These are phyloP conservation scores for Bombus sylvicola DNA, from an alignment of 1,140 invertebrate species.

Conservation along the genomic window DNA sequence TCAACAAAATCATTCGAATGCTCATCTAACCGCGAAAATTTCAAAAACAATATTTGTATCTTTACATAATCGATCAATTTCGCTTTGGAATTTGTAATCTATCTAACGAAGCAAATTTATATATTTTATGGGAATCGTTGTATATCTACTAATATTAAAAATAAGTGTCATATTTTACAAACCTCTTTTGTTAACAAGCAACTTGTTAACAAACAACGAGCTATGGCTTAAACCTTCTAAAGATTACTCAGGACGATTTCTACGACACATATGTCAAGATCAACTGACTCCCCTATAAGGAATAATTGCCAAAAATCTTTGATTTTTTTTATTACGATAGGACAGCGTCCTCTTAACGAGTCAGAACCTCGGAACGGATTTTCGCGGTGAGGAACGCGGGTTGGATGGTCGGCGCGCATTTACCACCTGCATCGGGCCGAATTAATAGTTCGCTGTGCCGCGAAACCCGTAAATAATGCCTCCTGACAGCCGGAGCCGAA, in stretches of 20 bases:
- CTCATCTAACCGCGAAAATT: no score
- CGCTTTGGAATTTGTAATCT: no score
- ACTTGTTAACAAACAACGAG: not conserved
- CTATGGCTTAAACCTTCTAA: not conserved
- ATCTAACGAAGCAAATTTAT: no score
- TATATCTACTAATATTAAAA: not conserved
- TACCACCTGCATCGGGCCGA: conserved; percentile 68
- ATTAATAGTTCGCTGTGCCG: conserved; percentile 71
- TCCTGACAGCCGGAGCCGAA: conserved; percentile 69
- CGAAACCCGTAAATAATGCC: conserved; percentile 72
- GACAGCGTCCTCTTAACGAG: not conserved
- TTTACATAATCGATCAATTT: no score
- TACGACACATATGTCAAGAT: not conserved
- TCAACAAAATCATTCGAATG: no score
- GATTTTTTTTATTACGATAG: not conserved
- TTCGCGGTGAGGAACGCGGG: conserved; percentile 10
- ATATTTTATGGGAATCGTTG: no score
- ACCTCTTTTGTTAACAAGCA: not conserved
- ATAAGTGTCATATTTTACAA: not conserved
- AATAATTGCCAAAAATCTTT: not conserved
- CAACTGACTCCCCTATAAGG: not conserved
- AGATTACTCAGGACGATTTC: not conserved
- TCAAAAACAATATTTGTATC: no score
- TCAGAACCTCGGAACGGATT: not conserved
- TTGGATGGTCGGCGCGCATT: conserved; percentile 48